Evolutionary conservation across 1,140 invertebrate genomes (phyloP).

Genomic region (Zaprionus davidi): DNA sequence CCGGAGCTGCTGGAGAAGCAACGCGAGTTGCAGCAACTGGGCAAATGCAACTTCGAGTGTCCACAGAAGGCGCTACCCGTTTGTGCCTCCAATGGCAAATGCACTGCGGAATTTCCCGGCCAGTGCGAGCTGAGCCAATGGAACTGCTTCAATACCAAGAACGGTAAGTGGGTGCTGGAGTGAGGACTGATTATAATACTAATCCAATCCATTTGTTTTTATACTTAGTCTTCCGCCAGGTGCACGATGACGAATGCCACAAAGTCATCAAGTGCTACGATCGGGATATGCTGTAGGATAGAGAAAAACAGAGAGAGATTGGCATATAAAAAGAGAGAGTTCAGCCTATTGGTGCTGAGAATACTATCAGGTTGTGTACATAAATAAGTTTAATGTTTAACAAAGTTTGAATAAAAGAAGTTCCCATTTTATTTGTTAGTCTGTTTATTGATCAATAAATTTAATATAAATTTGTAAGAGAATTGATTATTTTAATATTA

Average conservation of each 20-base stretch:
- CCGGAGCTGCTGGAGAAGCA: slow-evolving; percentile 57
- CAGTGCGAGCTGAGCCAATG: slow-evolving; percentile 73
- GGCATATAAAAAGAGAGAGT: neutral
- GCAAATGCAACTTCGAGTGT: slow-evolving; percentile 69
- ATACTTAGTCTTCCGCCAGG: slow-evolving; percentile 59
- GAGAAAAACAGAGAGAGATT: neutral
- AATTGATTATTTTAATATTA: too few species aligned
- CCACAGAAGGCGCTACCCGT: slow-evolving; percentile 54
- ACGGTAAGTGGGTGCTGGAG: slow-evolving; percentile 36
- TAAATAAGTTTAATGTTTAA: neutral
- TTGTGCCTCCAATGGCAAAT: slow-evolving; percentile 73
- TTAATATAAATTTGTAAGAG: too few species aligned
- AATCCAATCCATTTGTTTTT: neutral
- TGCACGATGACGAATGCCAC: slow-evolving; percentile 67
- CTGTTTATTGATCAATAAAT: neutral
- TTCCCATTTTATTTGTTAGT: neutral
- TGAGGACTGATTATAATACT: neutral
- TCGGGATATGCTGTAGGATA: slow-evolving; percentile 55
- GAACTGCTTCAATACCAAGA: slow-evolving; percentile 78
- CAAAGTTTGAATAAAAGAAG: neutral
- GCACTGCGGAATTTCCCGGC: slow-evolving; percentile 69
- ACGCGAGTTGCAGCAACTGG: slow-evolving; percentile 49
- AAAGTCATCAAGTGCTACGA: slow-evolving; percentile 63
- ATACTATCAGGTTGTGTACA: neutral
- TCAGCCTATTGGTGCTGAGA: neutral